phyloP scores from a whole-genome alignment of 1,140 invertebrate species.

The Cylas formicarius region DNA sequence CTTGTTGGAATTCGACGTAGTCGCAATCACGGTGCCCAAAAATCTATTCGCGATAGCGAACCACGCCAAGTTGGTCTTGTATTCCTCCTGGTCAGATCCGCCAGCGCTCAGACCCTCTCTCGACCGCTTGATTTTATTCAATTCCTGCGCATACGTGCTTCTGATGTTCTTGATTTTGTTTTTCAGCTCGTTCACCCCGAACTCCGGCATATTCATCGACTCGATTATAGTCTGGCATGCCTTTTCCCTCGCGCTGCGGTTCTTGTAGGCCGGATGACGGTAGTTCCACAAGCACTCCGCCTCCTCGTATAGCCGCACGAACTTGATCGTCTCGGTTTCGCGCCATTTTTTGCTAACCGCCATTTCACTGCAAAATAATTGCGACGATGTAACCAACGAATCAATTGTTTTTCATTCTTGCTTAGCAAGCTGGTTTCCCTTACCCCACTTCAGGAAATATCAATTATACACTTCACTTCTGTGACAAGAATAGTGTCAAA shows the following conservation, averaged over 20 bases:
- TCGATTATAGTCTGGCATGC: conserved; percentile 40
- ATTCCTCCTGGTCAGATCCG: conserved; percentile 15
- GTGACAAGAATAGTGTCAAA: too few relatives aligned
- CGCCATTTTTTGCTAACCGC: conserved; percentile 37
- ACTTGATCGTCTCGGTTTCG: conserved; percentile 43
- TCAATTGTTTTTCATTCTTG: too few relatives aligned
- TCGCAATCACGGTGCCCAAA: conserved; percentile 13
- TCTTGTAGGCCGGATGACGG: conserved; percentile 41
- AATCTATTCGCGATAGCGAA: conserved; percentile 19
- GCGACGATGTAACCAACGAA: too few relatives aligned
- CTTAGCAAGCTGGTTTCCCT: too few relatives aligned
- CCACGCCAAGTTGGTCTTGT: conserved; percentile 19
- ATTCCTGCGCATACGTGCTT: conserved; percentile 45
- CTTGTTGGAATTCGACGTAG: background rate
- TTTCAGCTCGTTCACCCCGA: conserved; percentile 41
- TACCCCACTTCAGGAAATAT: too few relatives aligned
- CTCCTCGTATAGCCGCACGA: conserved; percentile 46
- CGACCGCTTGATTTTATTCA: conserved; percentile 41
- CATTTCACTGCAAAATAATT: too few relatives aligned
- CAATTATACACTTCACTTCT: too few relatives aligned
- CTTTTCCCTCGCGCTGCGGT: conserved; percentile 40
- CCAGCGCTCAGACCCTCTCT: conserved; percentile 5
- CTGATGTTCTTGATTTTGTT: conserved; percentile 47
- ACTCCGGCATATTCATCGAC: conserved; percentile 42
- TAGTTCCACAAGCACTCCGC: conserved; percentile 47